Percentiles rank a stretch among this genome's conserved stretches.
These are phyloP conservation scores for Phorcus lineatus DNA, from an alignment of 2,888 invertebrate species.

Conservation along the genomic window DNA sequence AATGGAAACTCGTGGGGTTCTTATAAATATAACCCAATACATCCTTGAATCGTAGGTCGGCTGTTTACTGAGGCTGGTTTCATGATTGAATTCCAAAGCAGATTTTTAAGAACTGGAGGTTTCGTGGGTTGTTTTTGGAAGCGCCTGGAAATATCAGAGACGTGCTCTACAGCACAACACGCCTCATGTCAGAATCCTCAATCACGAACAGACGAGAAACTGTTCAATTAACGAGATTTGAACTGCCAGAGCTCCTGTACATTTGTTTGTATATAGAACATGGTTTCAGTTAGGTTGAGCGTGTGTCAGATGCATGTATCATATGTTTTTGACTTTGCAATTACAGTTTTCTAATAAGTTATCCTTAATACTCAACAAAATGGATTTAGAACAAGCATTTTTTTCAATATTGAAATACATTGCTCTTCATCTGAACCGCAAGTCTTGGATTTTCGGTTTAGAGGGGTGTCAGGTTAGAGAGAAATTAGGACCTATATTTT, in stretches of 20 bases:
- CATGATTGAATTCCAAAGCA: constrained; percentile 12
- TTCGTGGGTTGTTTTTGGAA: neutral
- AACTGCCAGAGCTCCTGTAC: neutral
- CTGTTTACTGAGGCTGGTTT: neutral
- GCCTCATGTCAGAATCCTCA: neutral
- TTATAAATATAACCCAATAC: constrained; percentile 15
- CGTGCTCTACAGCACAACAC: constrained; percentile 13
- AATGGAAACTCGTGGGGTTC: constrained; percentile 16
- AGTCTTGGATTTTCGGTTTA: too few species aligned
- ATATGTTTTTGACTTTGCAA: neutral
- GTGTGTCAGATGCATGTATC: neutral
- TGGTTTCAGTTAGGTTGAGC: neutral
- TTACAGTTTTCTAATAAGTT: too few species aligned
- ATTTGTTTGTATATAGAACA: neutral
- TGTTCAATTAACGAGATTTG: neutral
- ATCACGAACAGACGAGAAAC: neutral
- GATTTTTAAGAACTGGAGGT: neutral
- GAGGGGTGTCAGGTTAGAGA: too few species aligned
- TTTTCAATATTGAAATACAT: too few species aligned
- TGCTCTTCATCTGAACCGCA: too few species aligned
- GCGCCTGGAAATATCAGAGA: neutral
- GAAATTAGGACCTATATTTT: too few species aligned
- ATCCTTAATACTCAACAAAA: too few species aligned
- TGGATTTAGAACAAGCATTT: too few species aligned
- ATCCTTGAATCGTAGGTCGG: neutral